Base-by-base conservation (phyloP, 1,140 invertebrate genomes). In the Aphis craccivora region DNA sequence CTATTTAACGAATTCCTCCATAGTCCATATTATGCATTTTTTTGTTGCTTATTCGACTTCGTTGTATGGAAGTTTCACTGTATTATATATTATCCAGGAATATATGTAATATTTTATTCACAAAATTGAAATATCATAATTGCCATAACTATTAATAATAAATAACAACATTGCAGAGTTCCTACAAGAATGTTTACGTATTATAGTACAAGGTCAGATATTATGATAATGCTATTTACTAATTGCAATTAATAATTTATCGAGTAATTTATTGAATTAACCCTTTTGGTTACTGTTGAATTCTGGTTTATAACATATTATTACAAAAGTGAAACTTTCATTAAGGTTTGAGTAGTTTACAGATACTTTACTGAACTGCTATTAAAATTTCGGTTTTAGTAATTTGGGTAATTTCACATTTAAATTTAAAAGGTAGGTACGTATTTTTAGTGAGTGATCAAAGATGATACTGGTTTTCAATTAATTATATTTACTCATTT, bases 161-260 rank as follows among this genome's bases (percentile, higher is more conserved):
- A 76, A 76, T 35, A 76, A 76, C 14, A 76, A 76, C n/a, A n/a
- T 76, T 76, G 18, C 18, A 51, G 60, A n/a, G 60, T 76, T 76
- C n/a, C n/a, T 18, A 30, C 60, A 76, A 76, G 60, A 76, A 76
- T 76, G 60, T 76, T 76, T 18, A 76, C n/a, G n/a, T n/a, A 76
- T 67, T n/a, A 76, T 67, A 67, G 30, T 67, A 67, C n/a, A 18
- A 76, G n/a, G n/a, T 76, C 14, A 76, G 60, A 76, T n/a, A 67
- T 30, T n/a, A 30, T 76, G n/a, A 76, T 76, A 76, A 76, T 76
- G 14, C 60, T 76, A 76, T 76, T 76, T n/a, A 76, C 14, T 18
- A 76, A n/a, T 76, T 76, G n/a, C n/a, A 76, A 76, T 76, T 67
- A 67, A n/a, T 76, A 76, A n/a, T n/a, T 67, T 67, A 67, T 67